Evolutionary conservation across 2,888 invertebrate species (phyloP), one percentile per base, ranked within the genome.

Genomic region (Cephus nigrinus): DNA sequence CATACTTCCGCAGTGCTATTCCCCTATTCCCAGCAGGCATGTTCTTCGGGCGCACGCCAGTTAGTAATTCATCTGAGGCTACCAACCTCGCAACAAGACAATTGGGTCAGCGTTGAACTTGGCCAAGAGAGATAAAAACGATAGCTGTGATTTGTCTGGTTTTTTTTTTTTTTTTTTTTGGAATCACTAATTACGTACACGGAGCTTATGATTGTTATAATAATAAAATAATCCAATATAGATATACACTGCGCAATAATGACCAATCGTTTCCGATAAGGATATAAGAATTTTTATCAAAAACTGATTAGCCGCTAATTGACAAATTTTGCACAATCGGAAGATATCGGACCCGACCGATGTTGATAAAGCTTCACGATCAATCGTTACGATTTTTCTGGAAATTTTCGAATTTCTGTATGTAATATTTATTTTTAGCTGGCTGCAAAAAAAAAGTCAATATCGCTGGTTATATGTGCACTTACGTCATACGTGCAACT

Each of bases 31-130:
- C 76, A 69, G 75, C 73, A 12, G 69, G n/a, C 75, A 40, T 71
- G 35, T 23, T 78, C 40, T 75, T 69, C 73, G 79, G 75, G 75
- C 75, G 75, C 80, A 81, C 78, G 80, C 82, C 79, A 76, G 79
- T 73, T 80, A 79, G 81, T 77, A 79, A 83, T 83, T 78, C 76
- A 81, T 81, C 81, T 79, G 77, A 71, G 71, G 69, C 75, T n/a
- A 75, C 74, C 73, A 75, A 73, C 36, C 35, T 33, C 74, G 36
- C 34, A 33, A 23, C 74, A 35, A 31, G 71, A 74, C 74, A 74
- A 74, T 34, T 74, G 33, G 74, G 36, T 35, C 35, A 74, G 11
- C 74, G n/a, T 30, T 34, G 74, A 30, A 34, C 74, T 34, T 34
- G 74, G 74, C 74, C 74, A 34, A n/a, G 34, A 30, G 31, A 33